Conservation (phyloP, 2,797 vertebrate genomes). For the Hypotaenidia okinawae region DNA sequence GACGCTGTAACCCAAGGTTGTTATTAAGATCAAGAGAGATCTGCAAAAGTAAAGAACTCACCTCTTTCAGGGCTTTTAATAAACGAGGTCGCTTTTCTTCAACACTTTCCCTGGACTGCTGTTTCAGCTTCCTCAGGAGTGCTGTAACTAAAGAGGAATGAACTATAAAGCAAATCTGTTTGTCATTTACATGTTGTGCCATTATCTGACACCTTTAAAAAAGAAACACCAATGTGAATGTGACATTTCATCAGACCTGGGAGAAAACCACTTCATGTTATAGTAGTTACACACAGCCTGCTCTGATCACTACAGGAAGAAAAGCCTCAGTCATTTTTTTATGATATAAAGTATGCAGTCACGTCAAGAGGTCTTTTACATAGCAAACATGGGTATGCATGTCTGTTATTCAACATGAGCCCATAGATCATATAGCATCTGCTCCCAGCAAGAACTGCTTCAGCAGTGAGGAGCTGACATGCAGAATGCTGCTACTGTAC, state of each 20-base stretch:
- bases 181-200: too few relatives aligned
- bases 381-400: not conserved
- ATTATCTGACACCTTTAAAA: not conserved
- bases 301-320: not conserved
- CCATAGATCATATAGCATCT: not conserved
- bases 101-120: constrained; percentile 97
- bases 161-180: not conserved
- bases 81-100: constrained; percentile 98
- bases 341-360: not conserved
- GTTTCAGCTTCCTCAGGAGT: constrained; percentile 95
- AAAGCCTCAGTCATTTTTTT: not conserved
- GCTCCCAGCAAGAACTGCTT: not conserved
- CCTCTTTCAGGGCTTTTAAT: constrained; percentile 95
- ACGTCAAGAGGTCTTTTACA: not conserved
- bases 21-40: not conserved
- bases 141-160: constrained; percentile 85
- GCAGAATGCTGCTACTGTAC: not conserved
- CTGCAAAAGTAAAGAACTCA: constrained; percentile 45
- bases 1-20: not conserved
- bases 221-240: not conserved
- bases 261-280: not conserved
- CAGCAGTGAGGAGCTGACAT: not conserved
- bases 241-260: not conserved
- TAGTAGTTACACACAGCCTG: not conserved
- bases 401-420: accelerated